These are phyloP conservation scores for Diuraphis noxia DNA, from an alignment of 1,140 invertebrate species.

Conservation along the genomic window DNA sequence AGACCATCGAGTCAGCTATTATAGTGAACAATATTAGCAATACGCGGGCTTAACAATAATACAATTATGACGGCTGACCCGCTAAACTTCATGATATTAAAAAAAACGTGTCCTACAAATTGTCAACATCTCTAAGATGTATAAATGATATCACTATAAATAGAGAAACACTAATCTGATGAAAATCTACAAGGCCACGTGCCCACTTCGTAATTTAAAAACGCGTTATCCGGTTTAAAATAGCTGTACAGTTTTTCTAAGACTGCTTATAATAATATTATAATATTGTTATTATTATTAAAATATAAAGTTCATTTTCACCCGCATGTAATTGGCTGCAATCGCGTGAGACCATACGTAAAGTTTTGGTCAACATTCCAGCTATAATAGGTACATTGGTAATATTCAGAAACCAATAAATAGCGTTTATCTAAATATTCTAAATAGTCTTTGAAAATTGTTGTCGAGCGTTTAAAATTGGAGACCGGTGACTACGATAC, in stretches of 20 bases:
- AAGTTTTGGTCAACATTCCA: neutral
- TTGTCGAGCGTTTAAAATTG: neutral
- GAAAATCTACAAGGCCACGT: neutral
- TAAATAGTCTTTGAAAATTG: neutral
- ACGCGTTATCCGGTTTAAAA: neutral
- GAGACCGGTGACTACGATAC: neutral
- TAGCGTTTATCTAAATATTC: neutral
- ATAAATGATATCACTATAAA: neutral
- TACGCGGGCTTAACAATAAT: neutral
- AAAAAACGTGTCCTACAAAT: neutral
- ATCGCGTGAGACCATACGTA: neutral
- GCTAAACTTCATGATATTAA: neutral
- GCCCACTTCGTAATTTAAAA: no score
- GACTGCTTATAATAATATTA: neutral
- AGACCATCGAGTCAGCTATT: no score
- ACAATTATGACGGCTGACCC: neutral
- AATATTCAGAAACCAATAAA: neutral
- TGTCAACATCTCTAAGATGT: neutral
- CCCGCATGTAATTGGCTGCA: no score
- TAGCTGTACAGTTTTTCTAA: neutral
- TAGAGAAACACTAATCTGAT: neutral
- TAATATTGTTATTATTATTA: neutral
- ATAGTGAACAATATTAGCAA: neutral
- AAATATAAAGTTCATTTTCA: neutral
- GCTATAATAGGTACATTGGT: neutral